Base-by-base conservation (phyloP, 2,113 vertebrate genomes). In the Marmota monax region DNA sequence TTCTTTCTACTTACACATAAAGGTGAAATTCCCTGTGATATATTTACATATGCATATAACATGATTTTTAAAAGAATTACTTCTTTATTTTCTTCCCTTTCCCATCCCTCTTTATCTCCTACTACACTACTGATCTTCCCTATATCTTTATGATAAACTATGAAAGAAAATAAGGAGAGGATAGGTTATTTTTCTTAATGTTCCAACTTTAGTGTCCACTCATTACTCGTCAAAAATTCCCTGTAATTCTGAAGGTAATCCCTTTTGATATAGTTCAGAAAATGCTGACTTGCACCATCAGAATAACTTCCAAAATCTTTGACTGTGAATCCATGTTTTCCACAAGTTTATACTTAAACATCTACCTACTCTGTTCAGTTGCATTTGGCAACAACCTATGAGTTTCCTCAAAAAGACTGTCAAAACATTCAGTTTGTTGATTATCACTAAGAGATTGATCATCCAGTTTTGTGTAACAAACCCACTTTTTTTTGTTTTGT, bases 181-280 rank as follows among this genome's bases (percentile, higher is more conserved):
- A 45, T 45, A 45, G 42, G 45, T 51, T 14, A 14, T 51, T 51
- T 51, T 51, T 51, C 51, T 51, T 51, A 51, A 14, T 51, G 2
- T 99, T 98, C 99, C 99, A 94, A 99, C 99, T 89, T 99, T 99
- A 97, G 99, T 99, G 84, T 99, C 99, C 89, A 99, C 97, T 45
- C 7, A 45, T 86, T 99, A 99, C 45, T 99, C 99, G 86, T 99
- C 99, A 84, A 99, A 99, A 90, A 98, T 83, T 99, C 98, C 96
- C 99, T 98, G 98, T 99, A 99, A 51, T 99, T 99, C 25, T 96
- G 97, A 99, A 99, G 29, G 99, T 90, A 99, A 98, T 95, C 99
- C 77, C 99, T 99, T 97, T 99, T 99, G 96, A 99, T 98, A 20
- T 99, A 98, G 92, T 99, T 99, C 98, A 99, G 98, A 98, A 99